Evolutionary conservation across 30 jellyfish, hydroid and myxozoan genomes (phyloP).

Genomic region (Calvadosia cruxmelitensis): DNA sequence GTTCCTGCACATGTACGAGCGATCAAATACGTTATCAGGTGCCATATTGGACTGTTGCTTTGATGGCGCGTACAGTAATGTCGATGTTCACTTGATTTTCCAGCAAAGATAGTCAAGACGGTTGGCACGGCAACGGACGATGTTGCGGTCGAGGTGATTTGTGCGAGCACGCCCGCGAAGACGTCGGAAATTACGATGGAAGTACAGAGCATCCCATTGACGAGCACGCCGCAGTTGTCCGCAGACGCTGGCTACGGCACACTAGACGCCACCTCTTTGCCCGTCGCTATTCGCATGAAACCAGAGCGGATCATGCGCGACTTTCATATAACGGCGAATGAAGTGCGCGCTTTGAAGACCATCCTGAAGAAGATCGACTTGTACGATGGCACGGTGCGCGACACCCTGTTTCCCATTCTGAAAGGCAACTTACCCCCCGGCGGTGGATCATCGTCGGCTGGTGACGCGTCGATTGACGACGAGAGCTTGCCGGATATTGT

Average conservation of each 20-base stretch:
- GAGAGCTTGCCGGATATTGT: conserved; percentile 13
- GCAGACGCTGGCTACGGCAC: background rate
- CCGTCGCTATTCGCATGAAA: background rate
- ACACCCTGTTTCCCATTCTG: conserved; percentile 49
- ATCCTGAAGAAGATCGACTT: conserved; percentile 71
- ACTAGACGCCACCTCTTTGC: background rate
- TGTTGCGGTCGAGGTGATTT: background rate
- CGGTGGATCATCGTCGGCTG: background rate
- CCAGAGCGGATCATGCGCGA: conserved; percentile 89
- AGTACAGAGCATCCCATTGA: background rate
- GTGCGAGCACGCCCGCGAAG: background rate
- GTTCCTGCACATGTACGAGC: too few species aligned
- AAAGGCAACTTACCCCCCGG: conserved; percentile 21
- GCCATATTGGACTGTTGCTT: too few species aligned
- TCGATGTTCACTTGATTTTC: background rate
- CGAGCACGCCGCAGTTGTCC: background rate
- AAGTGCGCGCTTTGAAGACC: conserved; percentile 63
- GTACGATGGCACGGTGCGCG: conserved; percentile 71
- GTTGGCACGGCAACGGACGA: conserved; percentile 1
- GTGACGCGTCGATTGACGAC: conserved; percentile 18
- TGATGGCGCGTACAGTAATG: too few species aligned
- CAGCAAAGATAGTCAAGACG: background rate
- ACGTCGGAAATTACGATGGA: background rate
- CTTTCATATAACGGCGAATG: conserved; percentile 59
- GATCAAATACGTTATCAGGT: too few species aligned